Conservation (phyloP, 2,888 invertebrate genomes). For the Drosophila leonis region DNA sequence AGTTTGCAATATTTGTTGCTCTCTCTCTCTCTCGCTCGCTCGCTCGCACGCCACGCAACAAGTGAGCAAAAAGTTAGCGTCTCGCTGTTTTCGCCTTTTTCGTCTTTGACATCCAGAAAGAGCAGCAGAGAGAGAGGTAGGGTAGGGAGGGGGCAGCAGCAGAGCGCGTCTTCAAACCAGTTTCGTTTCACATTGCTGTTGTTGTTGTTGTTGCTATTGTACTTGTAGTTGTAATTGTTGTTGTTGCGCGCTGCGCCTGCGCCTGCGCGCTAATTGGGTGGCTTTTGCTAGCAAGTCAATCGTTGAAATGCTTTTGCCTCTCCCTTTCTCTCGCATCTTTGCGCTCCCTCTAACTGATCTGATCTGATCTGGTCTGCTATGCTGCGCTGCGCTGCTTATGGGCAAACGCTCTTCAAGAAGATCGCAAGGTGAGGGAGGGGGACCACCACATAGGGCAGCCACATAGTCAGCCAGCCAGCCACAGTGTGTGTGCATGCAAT, state of each 20-base stretch:
- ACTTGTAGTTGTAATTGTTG: slow-evolving; percentile 32
- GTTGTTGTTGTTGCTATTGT: slow-evolving; percentile 19
- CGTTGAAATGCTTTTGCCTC: slow-evolving; percentile 28
- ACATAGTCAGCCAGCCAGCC: neutral
- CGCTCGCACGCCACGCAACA: slow-evolving; percentile 57
- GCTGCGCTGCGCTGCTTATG: slow-evolving; percentile 15
- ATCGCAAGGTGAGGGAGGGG: neutral
- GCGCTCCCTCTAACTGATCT: slow-evolving; percentile 15
- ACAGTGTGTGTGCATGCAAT: slow-evolving; percentile 72
- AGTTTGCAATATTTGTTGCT: slow-evolving; percentile 65
- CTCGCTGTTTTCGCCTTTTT: slow-evolving; percentile 26
- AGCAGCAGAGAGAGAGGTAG: neutral
- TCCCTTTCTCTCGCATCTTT: neutral
- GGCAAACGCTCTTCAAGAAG: slow-evolving; percentile 31
- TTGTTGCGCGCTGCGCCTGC: slow-evolving; percentile 59
- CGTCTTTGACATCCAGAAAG: slow-evolving; percentile 19
- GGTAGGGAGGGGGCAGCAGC: slow-evolving; percentile 1
- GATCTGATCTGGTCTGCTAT: slow-evolving; percentile 16
- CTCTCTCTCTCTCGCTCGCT: slow-evolving; percentile 38
- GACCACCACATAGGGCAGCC: neutral
- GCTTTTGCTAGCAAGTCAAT: slow-evolving; percentile 47
- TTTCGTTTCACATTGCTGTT: slow-evolving; percentile 47
- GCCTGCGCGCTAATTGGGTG: slow-evolving; percentile 74
- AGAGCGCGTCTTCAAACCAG: slow-evolving; percentile 64
- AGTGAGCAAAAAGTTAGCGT: slow-evolving; percentile 49